These are phyloP conservation scores for Scytalopus superciliaris DNA, from an alignment of 2,113 vertebrate species.

Conservation along the genomic window DNA sequence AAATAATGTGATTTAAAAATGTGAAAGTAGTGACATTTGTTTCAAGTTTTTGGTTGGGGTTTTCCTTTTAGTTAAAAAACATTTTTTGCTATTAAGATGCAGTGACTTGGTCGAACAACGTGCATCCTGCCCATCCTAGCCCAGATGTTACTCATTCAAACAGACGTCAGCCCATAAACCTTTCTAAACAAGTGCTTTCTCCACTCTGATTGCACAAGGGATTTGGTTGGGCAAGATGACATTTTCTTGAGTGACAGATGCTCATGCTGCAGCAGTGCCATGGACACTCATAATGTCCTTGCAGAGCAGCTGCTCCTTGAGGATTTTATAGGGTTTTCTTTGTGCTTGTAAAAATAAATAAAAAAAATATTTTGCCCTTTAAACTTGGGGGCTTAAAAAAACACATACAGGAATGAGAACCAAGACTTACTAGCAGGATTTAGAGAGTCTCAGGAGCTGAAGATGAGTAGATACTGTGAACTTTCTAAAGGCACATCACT, in stretches of 20 bases:
- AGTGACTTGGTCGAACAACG: neutral
- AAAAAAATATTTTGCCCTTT: neutral
- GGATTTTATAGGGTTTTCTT: neutral
- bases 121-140: neutral
- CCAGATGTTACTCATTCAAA: constrained; percentile 22
- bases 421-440: neutral
- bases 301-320: constrained; percentile 3
- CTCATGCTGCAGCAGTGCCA: neutral
- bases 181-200: constrained; percentile 54
- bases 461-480: neutral
- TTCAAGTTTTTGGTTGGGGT: neutral
- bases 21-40: neutral
- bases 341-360: neutral
- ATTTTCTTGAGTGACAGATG: constrained; percentile 63
- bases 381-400: neutral
- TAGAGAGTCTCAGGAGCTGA: neutral
- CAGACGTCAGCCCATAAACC: constrained; percentile 1
- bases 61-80: neutral
- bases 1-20: neutral
- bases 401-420: neutral
- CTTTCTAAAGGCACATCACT: neutral
- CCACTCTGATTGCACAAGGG: constrained; percentile 30
- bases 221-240: constrained; percentile 16
- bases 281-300: neutral
- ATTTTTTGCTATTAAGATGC: neutral